A percentile compares a stretch with the other conserved stretches of the same genome.
Conservation (phyloP, 2,797 vertebrate species). For the Psittacula echo region DNA sequence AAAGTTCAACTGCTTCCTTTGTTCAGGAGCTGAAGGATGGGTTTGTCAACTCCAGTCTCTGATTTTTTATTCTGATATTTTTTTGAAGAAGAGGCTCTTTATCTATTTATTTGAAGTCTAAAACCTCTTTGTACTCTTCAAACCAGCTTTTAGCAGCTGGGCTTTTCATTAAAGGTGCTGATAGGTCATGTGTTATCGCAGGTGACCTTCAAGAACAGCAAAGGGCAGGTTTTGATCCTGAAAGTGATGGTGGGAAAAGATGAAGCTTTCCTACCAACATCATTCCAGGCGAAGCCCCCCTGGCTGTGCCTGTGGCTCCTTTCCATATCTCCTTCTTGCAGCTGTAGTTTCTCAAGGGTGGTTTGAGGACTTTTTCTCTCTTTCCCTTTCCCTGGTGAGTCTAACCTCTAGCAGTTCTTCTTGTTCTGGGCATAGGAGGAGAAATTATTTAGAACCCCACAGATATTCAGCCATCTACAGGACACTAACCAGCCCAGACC, state of each 20-base stretch:
- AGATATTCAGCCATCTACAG: rapidly evolving
- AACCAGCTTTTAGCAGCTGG: slow-evolving; percentile 52
- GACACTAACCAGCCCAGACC: background rate
- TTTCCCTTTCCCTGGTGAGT: background rate
- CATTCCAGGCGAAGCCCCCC: background rate
- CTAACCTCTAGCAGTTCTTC: background rate
- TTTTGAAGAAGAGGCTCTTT: background rate
- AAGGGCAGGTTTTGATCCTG: slow-evolving; percentile 53
- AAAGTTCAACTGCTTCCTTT: slow-evolving; percentile 14
- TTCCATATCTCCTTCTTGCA: background rate
- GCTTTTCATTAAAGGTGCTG: slow-evolving; percentile 72
- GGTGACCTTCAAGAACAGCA: slow-evolving; percentile 8
- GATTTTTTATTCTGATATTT: background rate
- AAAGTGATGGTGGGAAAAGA: background rate
- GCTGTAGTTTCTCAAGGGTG: background rate
- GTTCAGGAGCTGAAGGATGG: background rate
- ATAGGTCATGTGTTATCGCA: background rate
- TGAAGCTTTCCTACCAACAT: background rate
- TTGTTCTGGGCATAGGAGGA: background rate
- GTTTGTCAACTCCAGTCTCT: slow-evolving; percentile 7
- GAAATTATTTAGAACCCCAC: background rate
- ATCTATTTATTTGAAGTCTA: slow-evolving; percentile 27
- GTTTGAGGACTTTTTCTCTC: background rate
- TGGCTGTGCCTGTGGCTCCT: background rate
- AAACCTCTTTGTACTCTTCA: slow-evolving; percentile 53